phyloP scores from a whole-genome alignment of 2,113 vertebrate genomes.

The Cairina moschata region DNA sequence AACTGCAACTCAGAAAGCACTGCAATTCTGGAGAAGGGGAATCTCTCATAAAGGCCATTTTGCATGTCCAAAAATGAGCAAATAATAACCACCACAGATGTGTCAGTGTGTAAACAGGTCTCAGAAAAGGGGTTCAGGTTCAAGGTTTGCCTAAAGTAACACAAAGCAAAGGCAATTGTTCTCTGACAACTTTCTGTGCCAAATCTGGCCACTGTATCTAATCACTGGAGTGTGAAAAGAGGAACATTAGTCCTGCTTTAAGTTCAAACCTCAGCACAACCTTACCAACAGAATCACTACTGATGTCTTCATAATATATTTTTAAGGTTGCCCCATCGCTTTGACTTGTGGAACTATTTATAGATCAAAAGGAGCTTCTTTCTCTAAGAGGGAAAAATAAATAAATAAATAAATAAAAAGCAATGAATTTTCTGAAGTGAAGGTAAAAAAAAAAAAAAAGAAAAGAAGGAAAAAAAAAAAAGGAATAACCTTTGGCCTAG shows the following conservation, averaged over 20 bases:
- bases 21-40: not conserved
- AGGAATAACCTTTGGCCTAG: conserved; percentile 17
- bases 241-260: conserved; percentile 17
- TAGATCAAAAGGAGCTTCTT: conserved; percentile 66
- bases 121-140: not conserved
- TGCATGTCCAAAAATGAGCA: not conserved
- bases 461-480: not conserved
- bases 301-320: not conserved
- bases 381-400: conserved; percentile 19
- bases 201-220: not conserved
- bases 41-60: not conserved
- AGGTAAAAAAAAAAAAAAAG: not conserved
- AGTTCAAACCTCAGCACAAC: conserved; percentile 42
- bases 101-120: fast-evolving
- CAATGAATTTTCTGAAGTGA: conserved; percentile 44
- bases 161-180: not conserved
- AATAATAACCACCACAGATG: not conserved
- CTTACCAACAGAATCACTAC: conserved; percentile 30
- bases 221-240: not conserved
- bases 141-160: not conserved
- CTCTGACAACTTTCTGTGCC: not conserved
- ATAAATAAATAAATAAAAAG: not conserved
- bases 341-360: conserved; percentile 64
- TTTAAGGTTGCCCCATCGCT: conserved; percentile 39
- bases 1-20: not conserved